A percentile compares a stretch with the other conserved stretches of the same genome.
Evolutionary conservation across 2,797 vertebrate genomes (phyloP).

Genomic region (Sphenopsis melanotis): DNA sequence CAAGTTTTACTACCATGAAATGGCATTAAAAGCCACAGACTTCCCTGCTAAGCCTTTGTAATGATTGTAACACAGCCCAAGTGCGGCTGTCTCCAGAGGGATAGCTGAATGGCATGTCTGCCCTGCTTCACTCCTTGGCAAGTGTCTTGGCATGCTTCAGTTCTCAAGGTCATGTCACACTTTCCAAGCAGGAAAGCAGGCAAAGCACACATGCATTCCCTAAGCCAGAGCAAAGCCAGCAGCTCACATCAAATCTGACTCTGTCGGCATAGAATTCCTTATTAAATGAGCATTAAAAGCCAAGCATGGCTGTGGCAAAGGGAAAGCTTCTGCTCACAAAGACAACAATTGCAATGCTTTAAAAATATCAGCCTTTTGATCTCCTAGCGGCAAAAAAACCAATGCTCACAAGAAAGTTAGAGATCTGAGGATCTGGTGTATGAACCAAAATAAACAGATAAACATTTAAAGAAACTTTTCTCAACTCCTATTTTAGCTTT

Average conservation of each 20-base stretch:
- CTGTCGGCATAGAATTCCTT: not conserved
- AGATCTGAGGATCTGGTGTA: not conserved
- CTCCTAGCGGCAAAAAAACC: not conserved
- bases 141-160: not conserved
- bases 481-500: not conserved
- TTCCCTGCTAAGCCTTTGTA: slow-evolving; percentile 54
- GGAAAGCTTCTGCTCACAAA: not conserved
- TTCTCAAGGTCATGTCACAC: not conserved
- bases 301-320: not conserved
- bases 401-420: not conserved
- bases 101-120: not conserved
- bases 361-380: not conserved
- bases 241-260: not conserved
- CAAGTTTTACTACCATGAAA: slow-evolving; percentile 71
- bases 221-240: not conserved
- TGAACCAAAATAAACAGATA: not conserved
- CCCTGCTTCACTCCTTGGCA: not conserved
- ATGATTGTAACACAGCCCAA: slow-evolving; percentile 51
- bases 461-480: not conserved
- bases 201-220: not conserved
- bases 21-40: slow-evolving; percentile 63
- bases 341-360: not conserved
- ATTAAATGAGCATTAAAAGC: not conserved
- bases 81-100: not conserved
- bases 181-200: not conserved